A percentile compares a stretch with the other conserved stretches of the same genome.
Evolutionary conservation across 2,888 invertebrate genomes (phyloP).

Genomic region (Myathropa florea): DNA sequence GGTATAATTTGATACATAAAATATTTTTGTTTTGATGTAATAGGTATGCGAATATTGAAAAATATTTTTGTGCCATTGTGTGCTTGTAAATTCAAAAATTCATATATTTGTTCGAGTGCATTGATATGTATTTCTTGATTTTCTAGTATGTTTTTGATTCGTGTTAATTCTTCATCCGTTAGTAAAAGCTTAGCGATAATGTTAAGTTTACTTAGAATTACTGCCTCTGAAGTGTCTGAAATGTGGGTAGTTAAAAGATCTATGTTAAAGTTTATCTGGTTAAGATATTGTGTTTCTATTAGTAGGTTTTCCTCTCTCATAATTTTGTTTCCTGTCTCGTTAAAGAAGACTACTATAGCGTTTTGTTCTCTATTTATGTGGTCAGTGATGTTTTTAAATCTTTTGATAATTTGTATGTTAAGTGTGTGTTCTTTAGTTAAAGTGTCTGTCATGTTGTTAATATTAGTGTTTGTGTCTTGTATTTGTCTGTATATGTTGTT

Average conservation of each 20-base stretch:
- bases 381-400: too few species aligned
- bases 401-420: constrained; percentile 16
- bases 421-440: constrained; percentile 13
- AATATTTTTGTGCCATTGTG: too few species aligned
- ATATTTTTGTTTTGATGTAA: too few species aligned
- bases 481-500: background rate
- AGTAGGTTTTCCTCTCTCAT: too few species aligned
- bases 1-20: too few species aligned
- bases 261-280: constrained; percentile 53
- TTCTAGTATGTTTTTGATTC: constrained; percentile 17
- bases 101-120: constrained; percentile 47
- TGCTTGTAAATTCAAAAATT: background rate
- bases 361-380: too few species aligned
- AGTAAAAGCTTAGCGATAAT: constrained; percentile 45
- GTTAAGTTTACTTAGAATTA: too few species aligned
- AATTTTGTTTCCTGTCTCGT: too few species aligned
- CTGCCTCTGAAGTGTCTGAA: constrained; percentile 34
- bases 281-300: constrained; percentile 28
- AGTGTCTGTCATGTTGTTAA: background rate
- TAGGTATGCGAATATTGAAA: too few species aligned
- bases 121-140: constrained; percentile 25
- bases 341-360: background rate
- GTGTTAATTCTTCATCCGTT: constrained; percentile 19
- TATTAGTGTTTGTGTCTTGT: background rate
- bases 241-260: constrained; percentile 36